phyloP scores from a whole-genome alignment of 2,113 vertebrate species.

The Naja naja region DNA sequence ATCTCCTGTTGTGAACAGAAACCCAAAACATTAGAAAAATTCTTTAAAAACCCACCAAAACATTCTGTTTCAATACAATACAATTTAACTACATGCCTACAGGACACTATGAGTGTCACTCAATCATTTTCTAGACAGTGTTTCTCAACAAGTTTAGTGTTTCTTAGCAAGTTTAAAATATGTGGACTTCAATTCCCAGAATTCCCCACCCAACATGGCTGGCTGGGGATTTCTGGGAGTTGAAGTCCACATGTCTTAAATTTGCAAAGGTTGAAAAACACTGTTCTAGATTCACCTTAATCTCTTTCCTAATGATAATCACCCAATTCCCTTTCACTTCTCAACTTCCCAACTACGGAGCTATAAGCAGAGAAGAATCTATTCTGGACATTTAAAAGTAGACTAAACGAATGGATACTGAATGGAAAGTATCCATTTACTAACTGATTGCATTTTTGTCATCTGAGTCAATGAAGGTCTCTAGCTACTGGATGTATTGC shows the following conservation, averaged over 20 bases:
- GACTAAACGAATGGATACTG: background rate
- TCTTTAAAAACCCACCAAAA: background rate
- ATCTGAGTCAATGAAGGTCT: background rate
- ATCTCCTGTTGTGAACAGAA: conserved; percentile 82
- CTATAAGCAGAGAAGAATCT: background rate
- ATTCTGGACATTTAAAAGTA: background rate
- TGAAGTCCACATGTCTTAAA: background rate
- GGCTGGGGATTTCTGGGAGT: background rate
- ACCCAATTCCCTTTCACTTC: background rate
- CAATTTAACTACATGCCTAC: background rate
- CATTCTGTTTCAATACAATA: background rate
- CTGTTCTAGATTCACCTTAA: background rate
- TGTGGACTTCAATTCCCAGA: no score
- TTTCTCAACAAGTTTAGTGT: no score
- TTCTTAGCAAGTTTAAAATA: no score
- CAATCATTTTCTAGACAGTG: background rate
- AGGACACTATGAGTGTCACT: background rate
- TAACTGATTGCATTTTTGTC: background rate
- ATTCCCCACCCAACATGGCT: background rate
- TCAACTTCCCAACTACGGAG: background rate
- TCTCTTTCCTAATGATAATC: background rate
- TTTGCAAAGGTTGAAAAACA: background rate
- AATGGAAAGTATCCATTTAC: background rate
- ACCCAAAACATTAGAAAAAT: background rate
- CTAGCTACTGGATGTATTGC: background rate